Base-by-base conservation (phyloP, 1,140 invertebrate genomes). In the Bombus impatiens region DNA sequence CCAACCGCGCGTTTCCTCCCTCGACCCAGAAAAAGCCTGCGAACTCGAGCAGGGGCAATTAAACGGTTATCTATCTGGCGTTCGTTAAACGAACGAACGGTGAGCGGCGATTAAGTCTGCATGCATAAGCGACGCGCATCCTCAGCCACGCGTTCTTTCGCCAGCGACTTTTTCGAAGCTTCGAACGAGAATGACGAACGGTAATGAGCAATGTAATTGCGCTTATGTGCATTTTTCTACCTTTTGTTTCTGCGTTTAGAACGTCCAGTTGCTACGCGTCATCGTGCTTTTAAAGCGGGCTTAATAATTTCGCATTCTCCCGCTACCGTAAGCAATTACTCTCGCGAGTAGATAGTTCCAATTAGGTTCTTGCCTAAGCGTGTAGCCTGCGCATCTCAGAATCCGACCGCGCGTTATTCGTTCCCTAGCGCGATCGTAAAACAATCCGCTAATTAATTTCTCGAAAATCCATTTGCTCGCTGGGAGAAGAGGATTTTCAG, bases 21-120 rank as follows among this genome's bases (percentile, higher is more conserved):
- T 42, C 65, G 25, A 40, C 53, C 35, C 53, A 32, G 72, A 62
- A 83, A 77, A 77, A 77, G 13, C 37, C 4, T 3, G 35, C 42
- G 13, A 32, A 32, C n/a, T 28, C 13, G 35, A 18, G 10, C 22
- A n/a, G 12, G 3, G 81, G 81, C 44, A 83, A 83, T 83, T 83
- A 83, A 83, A 83, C 37, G 68, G 37, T 9, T 65, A 59, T 13
- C 47, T 65, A 59, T 13, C 47, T 53, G 25, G 18, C 74, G 72
- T 77, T 83, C 81, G 40, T 65, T 83, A 53, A 40, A 40, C 44
- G 35, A 53, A 67, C 44, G 59, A 40, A 37, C 28, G 25, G 53
- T 32, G 18, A 32, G 22, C 71, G 70, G 42, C 22, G 71, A 77
- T 76, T 47, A 40, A 28, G 44, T 83, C 13, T 65, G 57, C 40